A percentile compares a stretch with the other conserved stretches of the same genome.
These are phyloP conservation scores for Muntiacus muntjak DNA, from an alignment of 2,113 vertebrate species.

Conservation along the genomic window DNA sequence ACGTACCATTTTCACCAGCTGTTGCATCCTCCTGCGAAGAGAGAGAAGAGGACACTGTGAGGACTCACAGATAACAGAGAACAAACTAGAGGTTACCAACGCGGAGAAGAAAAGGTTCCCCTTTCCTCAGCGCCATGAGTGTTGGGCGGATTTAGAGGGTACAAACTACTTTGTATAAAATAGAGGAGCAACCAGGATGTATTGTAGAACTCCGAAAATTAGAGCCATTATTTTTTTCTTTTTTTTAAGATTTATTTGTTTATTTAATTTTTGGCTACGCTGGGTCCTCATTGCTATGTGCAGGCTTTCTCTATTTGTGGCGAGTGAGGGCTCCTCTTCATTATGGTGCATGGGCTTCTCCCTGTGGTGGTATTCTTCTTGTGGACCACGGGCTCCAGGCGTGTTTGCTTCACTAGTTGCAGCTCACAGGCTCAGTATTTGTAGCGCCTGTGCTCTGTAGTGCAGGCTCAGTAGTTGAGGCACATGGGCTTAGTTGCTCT, in stretches of 20 bases:
- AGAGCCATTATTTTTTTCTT: background rate
- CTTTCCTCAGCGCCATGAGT: background rate
- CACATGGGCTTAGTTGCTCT: background rate
- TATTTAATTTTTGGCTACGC: background rate
- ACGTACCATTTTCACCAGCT: rapidly evolving
- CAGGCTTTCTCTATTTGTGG: background rate
- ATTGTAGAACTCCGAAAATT: background rate
- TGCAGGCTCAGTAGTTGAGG: background rate
- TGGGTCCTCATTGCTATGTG: background rate
- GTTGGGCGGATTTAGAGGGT: background rate
- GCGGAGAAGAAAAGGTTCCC: background rate
- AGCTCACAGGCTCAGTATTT: background rate
- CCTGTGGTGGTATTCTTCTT: background rate
- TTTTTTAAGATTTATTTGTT: background rate
- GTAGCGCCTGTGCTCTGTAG: background rate
- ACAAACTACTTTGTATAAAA: background rate
- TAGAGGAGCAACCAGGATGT: background rate
- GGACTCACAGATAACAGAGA: background rate
- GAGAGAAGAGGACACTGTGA: background rate
- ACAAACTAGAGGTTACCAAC: background rate
- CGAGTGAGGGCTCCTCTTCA: background rate
- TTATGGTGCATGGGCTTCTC: background rate
- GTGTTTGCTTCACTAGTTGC: background rate
- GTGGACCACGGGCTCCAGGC: background rate
- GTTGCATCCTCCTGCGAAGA: background rate